Percentiles rank a stretch among this genome's conserved stretches.
These are phyloP conservation scores for Pegoplata infirma DNA, from an alignment of 2,888 invertebrate genomes.

Conservation along the genomic window DNA sequence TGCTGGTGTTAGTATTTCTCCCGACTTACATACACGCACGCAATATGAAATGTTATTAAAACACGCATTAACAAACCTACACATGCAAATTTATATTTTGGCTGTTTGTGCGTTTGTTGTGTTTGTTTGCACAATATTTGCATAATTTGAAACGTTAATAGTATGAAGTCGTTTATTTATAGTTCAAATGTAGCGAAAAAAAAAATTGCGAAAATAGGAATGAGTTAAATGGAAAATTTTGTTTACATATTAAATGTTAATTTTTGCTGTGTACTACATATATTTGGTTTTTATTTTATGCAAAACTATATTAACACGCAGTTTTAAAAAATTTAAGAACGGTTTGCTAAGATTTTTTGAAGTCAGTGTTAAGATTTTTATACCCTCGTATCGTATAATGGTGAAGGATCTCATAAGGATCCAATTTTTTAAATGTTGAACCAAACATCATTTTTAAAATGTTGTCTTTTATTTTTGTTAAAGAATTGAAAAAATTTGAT, in stretches of 20 bases:
- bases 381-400: too few species aligned
- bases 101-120: constrained; percentile 23
- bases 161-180: neutral
- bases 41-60: constrained; percentile 44
- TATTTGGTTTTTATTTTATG: too few species aligned
- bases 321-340: too few species aligned
- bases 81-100: constrained; percentile 2
- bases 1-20: neutral
- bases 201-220: neutral
- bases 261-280: too few species aligned
- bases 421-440: too few species aligned
- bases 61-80: constrained; percentile 34
- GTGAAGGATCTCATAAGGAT: too few species aligned
- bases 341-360: too few species aligned
- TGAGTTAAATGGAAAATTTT: neutral
- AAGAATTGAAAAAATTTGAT: too few species aligned
- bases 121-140: constrained; percentile 33
- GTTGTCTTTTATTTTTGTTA: too few species aligned
- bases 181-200: neutral
- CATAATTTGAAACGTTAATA: constrained; percentile 56
- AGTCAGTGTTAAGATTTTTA: too few species aligned
- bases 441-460: too few species aligned
- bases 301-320: too few species aligned
- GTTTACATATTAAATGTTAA: neutral
- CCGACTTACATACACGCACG: constrained; percentile 21